Evolutionary conservation across 2,888 invertebrate species (phyloP).

Genomic region (Acrobasis repandana): DNA sequence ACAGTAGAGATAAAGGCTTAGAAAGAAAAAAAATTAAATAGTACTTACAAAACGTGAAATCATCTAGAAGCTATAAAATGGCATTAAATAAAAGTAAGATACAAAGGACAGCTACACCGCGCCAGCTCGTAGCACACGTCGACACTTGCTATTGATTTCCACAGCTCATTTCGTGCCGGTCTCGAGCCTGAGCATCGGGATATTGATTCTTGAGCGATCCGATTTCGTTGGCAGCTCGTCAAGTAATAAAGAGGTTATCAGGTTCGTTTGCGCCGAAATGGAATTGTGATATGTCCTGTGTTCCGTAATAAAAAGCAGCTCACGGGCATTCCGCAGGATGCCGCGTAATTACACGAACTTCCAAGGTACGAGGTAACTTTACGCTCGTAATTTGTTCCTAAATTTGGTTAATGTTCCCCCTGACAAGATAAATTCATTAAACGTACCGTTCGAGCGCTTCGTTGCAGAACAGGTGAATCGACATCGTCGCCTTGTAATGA

Average conservation of each 20-base stretch:
- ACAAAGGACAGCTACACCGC: conserved; percentile 32
- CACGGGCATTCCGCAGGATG: conserved; percentile 58
- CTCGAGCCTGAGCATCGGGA: conserved; percentile 40
- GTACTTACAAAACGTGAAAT: conserved; percentile 55
- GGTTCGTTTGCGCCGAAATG: conserved; percentile 67
- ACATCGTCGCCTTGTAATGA: conserved; percentile 47
- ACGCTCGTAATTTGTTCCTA: conserved; percentile 75
- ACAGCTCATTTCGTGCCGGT: conserved; percentile 44
- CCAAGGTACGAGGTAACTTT: conserved; percentile 69
- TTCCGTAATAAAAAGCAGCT: conserved; percentile 57
- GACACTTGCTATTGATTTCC: conserved; percentile 48
- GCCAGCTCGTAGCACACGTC: conserved; percentile 39
- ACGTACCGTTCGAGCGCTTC: conserved; percentile 55
- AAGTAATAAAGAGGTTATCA: conserved; percentile 75
- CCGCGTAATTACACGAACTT: conserved; percentile 67
- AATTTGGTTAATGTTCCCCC: conserved; percentile 75
- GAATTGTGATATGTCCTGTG: conserved; percentile 60
- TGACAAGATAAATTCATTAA: conserved; percentile 80
- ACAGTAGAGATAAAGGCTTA: too few species aligned
- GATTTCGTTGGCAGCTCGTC: conserved; percentile 61
- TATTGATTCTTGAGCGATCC: conserved; percentile 57
- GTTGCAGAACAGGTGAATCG: conserved; percentile 50
- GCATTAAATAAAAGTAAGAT: conserved; percentile 55
- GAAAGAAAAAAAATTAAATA: conserved; percentile 20
- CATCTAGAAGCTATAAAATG: conserved; percentile 54